Conservation (phyloP, 2,113 vertebrate species). For the Pampusana beccarii region DNA sequence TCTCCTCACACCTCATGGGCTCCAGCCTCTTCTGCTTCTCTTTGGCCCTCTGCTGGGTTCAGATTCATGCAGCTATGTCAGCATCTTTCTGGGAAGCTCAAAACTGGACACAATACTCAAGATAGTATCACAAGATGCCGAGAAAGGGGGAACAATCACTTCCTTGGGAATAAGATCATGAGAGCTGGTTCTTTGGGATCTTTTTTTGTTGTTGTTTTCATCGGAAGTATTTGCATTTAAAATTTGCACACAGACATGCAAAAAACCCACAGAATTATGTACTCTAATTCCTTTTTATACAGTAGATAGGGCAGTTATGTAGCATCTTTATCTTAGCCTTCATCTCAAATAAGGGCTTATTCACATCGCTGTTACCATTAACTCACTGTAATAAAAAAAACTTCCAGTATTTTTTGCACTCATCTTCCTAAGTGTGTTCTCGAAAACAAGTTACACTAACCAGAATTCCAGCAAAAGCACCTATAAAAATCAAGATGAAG, state of each 20-base stretch:
- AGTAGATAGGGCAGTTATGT: background rate
- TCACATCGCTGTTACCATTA: background rate
- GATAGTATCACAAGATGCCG: background rate
- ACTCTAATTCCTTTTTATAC: background rate
- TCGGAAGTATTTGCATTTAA: background rate
- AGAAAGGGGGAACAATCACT: background rate
- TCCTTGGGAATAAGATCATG: background rate
- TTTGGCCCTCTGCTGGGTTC: background rate
- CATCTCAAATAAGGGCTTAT: background rate
- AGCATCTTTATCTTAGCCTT: background rate
- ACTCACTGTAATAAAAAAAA: background rate
- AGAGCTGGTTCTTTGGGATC: background rate
- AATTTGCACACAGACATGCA: background rate
- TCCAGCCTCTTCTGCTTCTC: background rate
- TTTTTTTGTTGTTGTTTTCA: background rate
- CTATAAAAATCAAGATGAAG: background rate
- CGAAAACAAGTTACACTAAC: background rate
- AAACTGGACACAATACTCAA: background rate
- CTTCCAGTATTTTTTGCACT: background rate
- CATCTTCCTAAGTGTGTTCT: background rate
- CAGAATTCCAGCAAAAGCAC: background rate
- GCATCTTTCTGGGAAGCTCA: background rate
- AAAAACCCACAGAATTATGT: background rate
- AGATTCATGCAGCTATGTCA: background rate
- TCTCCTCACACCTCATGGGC: background rate